Evolutionary conservation across 2,797 vertebrate species (phyloP), one percentile per base, ranked within the genome.

Genomic region (Gymnopithys bicolor): DNA sequence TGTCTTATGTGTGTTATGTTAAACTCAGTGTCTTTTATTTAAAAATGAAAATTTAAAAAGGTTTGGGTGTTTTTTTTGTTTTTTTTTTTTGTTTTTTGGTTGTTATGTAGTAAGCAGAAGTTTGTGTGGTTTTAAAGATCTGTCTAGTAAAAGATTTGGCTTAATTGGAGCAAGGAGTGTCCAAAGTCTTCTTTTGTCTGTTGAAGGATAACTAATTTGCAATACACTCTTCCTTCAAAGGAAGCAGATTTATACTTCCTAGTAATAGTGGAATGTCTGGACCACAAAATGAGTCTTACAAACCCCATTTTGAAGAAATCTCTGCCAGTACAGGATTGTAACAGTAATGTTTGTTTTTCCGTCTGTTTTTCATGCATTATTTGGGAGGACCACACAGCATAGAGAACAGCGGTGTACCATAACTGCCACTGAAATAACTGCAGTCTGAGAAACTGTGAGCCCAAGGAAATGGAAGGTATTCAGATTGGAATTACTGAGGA

Each of bases 201-300:
- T 37, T 86, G 56, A 93, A 87, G 75, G 53, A 51, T 68, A 90
- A 64, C 41, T 71, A 30, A 80, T 83, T 87, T 68, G 32, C 86
- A 94, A 84, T 88, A 76, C 4, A 30, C 35, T 90, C 62, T 91
- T 10, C 32, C 21, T 35, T 90, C 60, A 93, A 80, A 94, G 46
- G 87, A 68, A 94, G 52, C 59, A 87, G 74, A 92, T 76, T 89
- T 93, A 17, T 80, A 82, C 95, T 92, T 89, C 56, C 60, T 58
- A 23, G 45, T 67, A 92, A 70, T 41, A 85, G 39, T 1, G 28
- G 92, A 94, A 95, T 95, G 93, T 97, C 90, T 95, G 51, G 79
- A 92, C 87, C 92, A 94, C 92, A 96, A 35, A 92, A 87, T 35
- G 52, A 93, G 27, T 45, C 89, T 94, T 89, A n/a, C 19, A 84